Evolutionary conservation across 2,113 vertebrate genomes (phyloP), one percentile per base, ranked within the genome.

Genomic region (Brachyhypopomus gauderio): DNA sequence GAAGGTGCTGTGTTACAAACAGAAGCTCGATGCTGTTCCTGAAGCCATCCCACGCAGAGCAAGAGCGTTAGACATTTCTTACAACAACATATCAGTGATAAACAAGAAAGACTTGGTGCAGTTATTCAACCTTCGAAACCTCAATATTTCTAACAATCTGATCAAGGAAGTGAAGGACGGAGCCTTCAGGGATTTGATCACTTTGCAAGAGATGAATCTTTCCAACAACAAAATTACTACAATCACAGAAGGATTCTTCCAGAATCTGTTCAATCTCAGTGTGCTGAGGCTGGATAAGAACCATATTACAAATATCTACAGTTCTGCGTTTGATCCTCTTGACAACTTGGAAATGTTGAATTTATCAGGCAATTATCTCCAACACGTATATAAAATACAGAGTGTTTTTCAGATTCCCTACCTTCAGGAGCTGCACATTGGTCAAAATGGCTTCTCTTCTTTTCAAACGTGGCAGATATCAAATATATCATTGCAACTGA

Each of bases 401-500:
- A 19, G 25, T 1, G 23, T 77, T 14, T 77, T 82, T 62, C 48
- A 62, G 8, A 63, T 82, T n/a, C 80, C 25, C 38, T 25, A 77
- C 0, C 52, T 82, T 69, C 58, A 62, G 23, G 74, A 77, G 27
- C 12, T 82, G 38, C 11, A 70, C 23, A 56, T 82, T 59, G 66
- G 55, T 48, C 22, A 36, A 5, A 82, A 82, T 19, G 9, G n/a
- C 3, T 59, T 82, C 8, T 12, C 11, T 5, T 71, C 38, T 55
- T 82, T 82, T 82, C 36, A 60, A 25, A 52, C 60, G 9, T 52
- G 20, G 4, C 58, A 82, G 14, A 14, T 77, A 20, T 82, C 80
- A 45, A 71, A 69, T 23, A 63, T 17, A 63, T 70, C 80, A 30
- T 12, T 77, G 27, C 27, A 69, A 77, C 41, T 82, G 11, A 45